Conservation (phyloP, 2,888 invertebrate genomes). For the Pheosia gnoma region DNA sequence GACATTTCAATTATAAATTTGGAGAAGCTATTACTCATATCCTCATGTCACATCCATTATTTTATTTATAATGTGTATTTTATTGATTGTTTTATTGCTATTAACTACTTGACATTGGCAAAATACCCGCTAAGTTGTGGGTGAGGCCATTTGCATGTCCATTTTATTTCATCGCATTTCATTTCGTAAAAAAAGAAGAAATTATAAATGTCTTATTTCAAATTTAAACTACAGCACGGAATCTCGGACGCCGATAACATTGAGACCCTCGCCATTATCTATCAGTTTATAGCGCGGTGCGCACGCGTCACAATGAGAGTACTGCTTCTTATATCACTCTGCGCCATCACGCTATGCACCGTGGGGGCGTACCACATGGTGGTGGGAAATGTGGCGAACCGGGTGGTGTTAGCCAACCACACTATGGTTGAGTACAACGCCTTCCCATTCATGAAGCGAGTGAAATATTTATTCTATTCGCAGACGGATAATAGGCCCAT, state of each 20-base stretch:
- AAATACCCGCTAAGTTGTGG: no score
- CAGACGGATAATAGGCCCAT: slow-evolving; percentile 49
- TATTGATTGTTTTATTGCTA: no score
- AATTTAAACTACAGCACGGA: neutral
- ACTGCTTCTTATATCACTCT: slow-evolving; percentile 7
- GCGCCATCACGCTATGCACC: neutral
- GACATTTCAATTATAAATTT: no score
- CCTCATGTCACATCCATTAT: no score
- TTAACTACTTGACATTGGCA: no score
- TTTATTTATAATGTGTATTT: no score
- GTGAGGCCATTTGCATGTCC: no score
- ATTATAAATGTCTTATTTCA: neutral
- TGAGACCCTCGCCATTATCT: neutral
- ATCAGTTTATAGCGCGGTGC: neutral
- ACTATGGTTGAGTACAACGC: slow-evolving; percentile 60
- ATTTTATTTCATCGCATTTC: no score
- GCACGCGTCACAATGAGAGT: slow-evolving; percentile 25
- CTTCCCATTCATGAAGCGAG: slow-evolving; percentile 64
- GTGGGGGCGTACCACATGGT: slow-evolving; percentile 21
- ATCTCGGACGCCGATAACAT: neutral
- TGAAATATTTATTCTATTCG: slow-evolving; percentile 62
- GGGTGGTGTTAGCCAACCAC: slow-evolving; percentile 32
- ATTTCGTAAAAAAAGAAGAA: no score
- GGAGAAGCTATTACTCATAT: no score
- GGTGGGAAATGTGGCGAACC: slow-evolving; percentile 26